Percentiles rank a stretch among this genome's conserved stretches.
Conservation (phyloP, 2,888 invertebrate species). For the Alcis repandata region DNA sequence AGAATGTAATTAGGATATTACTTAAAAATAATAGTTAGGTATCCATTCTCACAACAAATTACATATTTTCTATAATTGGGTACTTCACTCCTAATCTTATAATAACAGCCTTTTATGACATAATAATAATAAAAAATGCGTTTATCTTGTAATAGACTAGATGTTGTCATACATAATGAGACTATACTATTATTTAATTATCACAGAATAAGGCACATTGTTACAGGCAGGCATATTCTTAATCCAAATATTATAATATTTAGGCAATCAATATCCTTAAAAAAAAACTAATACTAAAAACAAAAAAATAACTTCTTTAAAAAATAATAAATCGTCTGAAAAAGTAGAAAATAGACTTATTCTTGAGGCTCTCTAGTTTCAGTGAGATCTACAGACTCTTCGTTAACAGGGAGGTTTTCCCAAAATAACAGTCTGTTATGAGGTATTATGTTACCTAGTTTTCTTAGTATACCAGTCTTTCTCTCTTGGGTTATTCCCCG, state of each 20-base stretch:
- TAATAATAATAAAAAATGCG: not conserved
- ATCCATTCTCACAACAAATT: not conserved
- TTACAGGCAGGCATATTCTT: not conserved
- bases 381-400: slow-evolving; percentile 8
- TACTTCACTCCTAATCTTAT: not conserved
- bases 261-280: not conserved
- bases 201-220: not conserved
- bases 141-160: not conserved
- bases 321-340: not conserved
- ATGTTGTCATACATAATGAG: not conserved
- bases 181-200: not conserved
- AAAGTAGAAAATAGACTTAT: slow-evolving; percentile 1
- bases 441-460: slow-evolving; percentile 9
- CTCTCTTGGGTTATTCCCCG: slow-evolving; percentile 11
- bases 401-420: too few relatives aligned
- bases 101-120: not conserved
- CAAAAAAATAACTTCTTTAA: not conserved
- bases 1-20: not conserved
- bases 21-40: not conserved
- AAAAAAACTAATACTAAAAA: not conserved
- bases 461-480: slow-evolving; percentile 5
- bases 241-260: not conserved
- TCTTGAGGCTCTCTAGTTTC: slow-evolving; percentile 6
- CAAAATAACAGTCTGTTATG: slow-evolving; percentile 4
- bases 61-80: not conserved